A percentile compares a stretch with the other conserved stretches of the same genome.
Conservation (phyloP, 2,113 vertebrate genomes). For the Hiodon tergisus region DNA sequence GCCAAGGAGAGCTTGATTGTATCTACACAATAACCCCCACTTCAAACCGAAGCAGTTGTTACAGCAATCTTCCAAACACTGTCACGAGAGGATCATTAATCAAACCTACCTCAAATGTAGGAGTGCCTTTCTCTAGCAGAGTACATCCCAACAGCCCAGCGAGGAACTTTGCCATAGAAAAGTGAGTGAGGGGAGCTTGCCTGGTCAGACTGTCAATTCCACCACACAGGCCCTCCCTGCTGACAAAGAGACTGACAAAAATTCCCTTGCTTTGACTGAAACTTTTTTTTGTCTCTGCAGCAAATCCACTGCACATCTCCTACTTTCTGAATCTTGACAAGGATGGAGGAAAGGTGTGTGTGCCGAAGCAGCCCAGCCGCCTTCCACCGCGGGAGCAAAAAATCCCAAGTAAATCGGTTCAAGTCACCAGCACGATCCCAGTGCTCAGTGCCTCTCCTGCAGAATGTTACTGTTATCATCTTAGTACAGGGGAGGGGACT, state of each 20-base stretch:
- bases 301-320: conserved; percentile 12
- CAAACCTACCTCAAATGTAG: conserved; percentile 50
- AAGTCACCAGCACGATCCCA: conserved; percentile 33
- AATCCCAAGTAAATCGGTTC: conserved; percentile 4
- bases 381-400: background rate
- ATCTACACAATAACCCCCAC: conserved; percentile 21
- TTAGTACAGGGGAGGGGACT: conserved; percentile 42
- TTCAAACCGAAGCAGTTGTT: conserved; percentile 25
- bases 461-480: conserved; percentile 47
- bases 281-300: conserved; percentile 10
- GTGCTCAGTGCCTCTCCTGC: conserved; percentile 39
- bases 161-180: conserved; percentile 65
- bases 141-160: conserved; percentile 58
- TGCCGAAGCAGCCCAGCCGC: background rate
- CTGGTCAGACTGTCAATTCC: background rate
- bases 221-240: background rate
- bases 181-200: conserved; percentile 26
- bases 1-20: background rate
- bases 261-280: conserved; percentile 6
- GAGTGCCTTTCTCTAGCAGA: conserved; percentile 49
- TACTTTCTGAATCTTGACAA: background rate
- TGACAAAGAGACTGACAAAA: conserved; percentile 8
- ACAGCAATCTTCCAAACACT: conserved; percentile 5
- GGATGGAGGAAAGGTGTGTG: background rate
- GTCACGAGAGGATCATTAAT: conserved; percentile 20